Percentiles rank a stretch among this genome's conserved stretches.
Evolutionary conservation across 2,888 invertebrate species (phyloP).

Genomic region (Cryptus viduatorius): DNA sequence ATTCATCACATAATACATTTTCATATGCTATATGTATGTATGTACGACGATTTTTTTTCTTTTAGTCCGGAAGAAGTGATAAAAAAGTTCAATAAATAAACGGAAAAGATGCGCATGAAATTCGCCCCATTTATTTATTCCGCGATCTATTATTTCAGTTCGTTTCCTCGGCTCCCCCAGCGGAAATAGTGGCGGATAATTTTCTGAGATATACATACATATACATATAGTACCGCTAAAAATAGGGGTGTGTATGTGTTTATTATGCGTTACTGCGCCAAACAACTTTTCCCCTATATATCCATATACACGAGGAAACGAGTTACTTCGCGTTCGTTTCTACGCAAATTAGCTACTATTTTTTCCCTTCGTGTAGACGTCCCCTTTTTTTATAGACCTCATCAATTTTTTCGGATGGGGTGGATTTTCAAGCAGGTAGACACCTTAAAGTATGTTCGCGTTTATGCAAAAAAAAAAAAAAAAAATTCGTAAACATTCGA

Average conservation of each 20-base stretch:
- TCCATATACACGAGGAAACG: background rate
- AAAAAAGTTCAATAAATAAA: background rate
- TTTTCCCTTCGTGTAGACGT: background rate
- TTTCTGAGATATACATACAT: background rate
- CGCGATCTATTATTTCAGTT: background rate
- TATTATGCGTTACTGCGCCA: constrained; percentile 25
- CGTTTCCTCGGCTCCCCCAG: background rate
- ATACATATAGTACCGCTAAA: background rate
- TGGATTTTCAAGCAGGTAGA: background rate
- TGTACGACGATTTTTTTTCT: background rate
- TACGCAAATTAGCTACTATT: constrained; percentile 23
- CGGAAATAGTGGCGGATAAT: constrained; percentile 16
- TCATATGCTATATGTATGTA: background rate
- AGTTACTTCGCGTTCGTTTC: constrained; percentile 5
- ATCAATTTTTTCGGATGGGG: background rate
- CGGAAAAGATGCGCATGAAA: background rate
- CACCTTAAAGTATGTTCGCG: background rate
- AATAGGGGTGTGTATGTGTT: constrained; percentile 28
- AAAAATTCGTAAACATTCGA: too few relatives aligned
- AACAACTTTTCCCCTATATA: constrained; percentile 5
- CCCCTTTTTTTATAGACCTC: background rate
- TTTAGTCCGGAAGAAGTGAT: background rate
- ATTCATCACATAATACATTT: background rate
- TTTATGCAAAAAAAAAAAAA: too few relatives aligned
- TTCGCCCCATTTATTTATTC: background rate